Evolutionary conservation across 2,888 invertebrate species (phyloP), one percentile per base, ranked within the genome.

Genomic region (Beris chalybata): DNA sequence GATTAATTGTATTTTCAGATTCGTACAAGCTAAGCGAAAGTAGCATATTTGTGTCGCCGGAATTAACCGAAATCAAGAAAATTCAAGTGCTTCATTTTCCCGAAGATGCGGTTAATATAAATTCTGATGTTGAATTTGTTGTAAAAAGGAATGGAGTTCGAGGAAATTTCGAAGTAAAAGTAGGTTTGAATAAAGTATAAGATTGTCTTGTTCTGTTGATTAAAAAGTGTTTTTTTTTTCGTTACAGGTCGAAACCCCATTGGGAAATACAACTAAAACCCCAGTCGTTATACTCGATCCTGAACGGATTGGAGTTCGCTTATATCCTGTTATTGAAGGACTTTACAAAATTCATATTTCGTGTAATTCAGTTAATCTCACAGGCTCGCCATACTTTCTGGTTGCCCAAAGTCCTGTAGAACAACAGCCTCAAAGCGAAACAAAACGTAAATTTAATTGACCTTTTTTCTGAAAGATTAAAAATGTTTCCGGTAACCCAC

Each of bases 141-240:
- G 74, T 79, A 30, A 79, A 76, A 58, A 74, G 77, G 1, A 78
- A 79, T 70, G 79, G 79, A 1, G 77, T 77, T 9, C 77, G 78
- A 69, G 79, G 79, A 5, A 79, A 79, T 64, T 78, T 79, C 63
- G 79, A 78, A 72, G 77, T 77, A 15, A 77, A 77, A 70, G 76
- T 76, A 65, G 50, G 53, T 48, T 43, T 48, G 48, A n/a, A 48
- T 13, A 48, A 30, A 43, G 4, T 22, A 43, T 43, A n/a, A 2
- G 5, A 13, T 56, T 12, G 9, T 56, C 12, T 13, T 12, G 32
- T 50, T 6, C 64, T 54, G 7, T 5, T 6, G 15, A 4, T 12
- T 5, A 13, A 6, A 13, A 48, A 48, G 12, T 1, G 5, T 3
- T 32, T 55, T 30, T 38, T 12, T 59, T 43, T 31, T 48, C 6